Base-by-base conservation (phyloP, 2,113 vertebrate genomes). In the Murina feae region DNA sequence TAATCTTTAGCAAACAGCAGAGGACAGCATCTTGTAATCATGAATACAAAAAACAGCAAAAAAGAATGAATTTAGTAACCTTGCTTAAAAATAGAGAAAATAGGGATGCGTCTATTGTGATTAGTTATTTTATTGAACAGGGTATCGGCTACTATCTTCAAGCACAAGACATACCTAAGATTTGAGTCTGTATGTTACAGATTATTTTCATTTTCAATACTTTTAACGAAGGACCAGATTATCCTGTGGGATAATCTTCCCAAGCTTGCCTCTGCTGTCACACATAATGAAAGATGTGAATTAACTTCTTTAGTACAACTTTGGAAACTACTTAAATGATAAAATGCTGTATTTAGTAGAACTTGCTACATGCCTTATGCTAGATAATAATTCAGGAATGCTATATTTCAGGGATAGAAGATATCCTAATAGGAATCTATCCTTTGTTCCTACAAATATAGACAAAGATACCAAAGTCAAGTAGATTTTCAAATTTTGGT, bases 1-100 rank as follows among this genome's bases (percentile, higher is more conserved):
- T 76, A 78, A 95, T 94, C 83, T 87, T 93, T 37, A 93, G 30
- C 96, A 95, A 93, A 96, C 96, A 95, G 91, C 93, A 96, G 95
- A 93, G 94, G 91, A 96, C 89, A 97, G 84, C 81, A 97, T 93
- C 84, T 96, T 87, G 72, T 95, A 96, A 93, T 89, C 87, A 95
- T 63, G 96, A 92, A 88, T 65, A 87, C 66, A 97, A 90, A 97
- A 97, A 97, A 30, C 16, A 94, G 25, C 37, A 94, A 87, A 66
- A 16, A 55, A 82, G 18, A 68, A 63, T 32, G 10, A 93, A 53
- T 81, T 93, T 37, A 74, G 65, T 30, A 53, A 91, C 42, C 87
- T 93, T 79, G 42, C 53, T 89, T 78, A 86, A 80, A 94, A 87
- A 66, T 39, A 76, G 72, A 72, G 53, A 82, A 51, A n/a, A 42